Conservation (phyloP, 2,113 vertebrate genomes). For the Ginglymostoma cirratum region DNA sequence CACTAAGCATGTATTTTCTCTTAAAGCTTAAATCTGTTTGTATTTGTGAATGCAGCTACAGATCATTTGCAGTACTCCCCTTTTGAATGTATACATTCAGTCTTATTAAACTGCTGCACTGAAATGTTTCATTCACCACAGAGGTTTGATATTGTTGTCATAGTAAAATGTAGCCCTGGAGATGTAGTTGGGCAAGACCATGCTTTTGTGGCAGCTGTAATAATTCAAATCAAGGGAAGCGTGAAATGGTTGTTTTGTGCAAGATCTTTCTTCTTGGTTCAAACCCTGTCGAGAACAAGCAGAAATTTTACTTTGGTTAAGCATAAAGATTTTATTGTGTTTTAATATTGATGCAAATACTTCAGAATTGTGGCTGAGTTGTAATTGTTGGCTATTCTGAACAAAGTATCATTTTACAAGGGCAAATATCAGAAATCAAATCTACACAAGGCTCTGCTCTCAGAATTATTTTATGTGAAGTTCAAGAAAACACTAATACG, state of each 20-base stretch:
- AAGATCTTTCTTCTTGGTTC: neutral
- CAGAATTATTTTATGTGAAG: neutral
- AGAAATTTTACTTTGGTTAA: neutral
- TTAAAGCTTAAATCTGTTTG: neutral
- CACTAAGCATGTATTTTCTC: neutral
- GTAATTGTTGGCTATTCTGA: neutral
- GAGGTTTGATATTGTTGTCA: constrained; percentile 27
- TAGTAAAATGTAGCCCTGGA: constrained; percentile 15
- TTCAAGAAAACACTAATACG: neutral
- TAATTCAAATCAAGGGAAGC: constrained; percentile 33
- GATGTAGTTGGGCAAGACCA: constrained; percentile 16
- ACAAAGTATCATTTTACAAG: neutral
- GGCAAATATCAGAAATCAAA: neutral
- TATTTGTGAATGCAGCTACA: neutral
- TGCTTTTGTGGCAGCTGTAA: constrained; percentile 18
- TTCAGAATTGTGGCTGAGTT: neutral
- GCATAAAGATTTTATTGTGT: neutral
- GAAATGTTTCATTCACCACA: constrained; percentile 21
- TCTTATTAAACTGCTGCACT: neutral
- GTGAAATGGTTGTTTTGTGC: constrained; percentile 13
- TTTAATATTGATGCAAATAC: neutral
- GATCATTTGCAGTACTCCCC: neutral
- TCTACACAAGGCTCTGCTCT: neutral
- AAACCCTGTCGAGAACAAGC: neutral
- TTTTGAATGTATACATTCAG: neutral